Evolutionary conservation across 1,140 invertebrate species (phyloP), one percentile per base, ranked within the genome.

Genomic region (Lutraria rhynchaena): DNA sequence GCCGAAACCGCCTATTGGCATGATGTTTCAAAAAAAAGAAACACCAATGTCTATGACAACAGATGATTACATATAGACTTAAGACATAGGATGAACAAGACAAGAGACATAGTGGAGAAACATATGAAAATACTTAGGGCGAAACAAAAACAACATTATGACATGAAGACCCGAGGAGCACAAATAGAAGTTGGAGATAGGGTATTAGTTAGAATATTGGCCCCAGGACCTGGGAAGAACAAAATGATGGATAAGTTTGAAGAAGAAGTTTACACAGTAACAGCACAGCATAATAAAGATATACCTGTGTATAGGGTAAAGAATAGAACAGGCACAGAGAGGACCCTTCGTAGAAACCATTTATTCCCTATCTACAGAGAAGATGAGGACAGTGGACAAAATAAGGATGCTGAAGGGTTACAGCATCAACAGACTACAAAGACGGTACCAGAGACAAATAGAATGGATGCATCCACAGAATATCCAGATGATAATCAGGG

Each of bases 221-320:
- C 29, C 11, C 63, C 37, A 41, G 37, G 37, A 27, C 33, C 37
- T 13, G 63, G 63, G 3, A 67, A 67, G 44, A 31, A 67, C 22
- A 67, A 67, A 44, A 15, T 67, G 44, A 35, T 35, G 4, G 63
- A 67, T 29, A 67, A 37, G 22, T 67, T 27, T 44, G 63, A 67
- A 67, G 33, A 44, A 37, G 11, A 67, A 4, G 24, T 67, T 46
- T 67, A 67, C 22, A 67, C 7, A 41, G 63, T 67, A 3, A 67
- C 44, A 29, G 63, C 37, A n/a, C 63, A 67, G 22, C 33, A 7
- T 7, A 37, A 35, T 41, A 4, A 37, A 41, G 63, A 67, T 19
- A 67, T 67, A 41, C 58, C 58, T 17, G 58, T 61, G 4, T 61
- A 7, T 35, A 61, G 27, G 31, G 58, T 61, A 29, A 61, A 27